Conservation (phyloP, 2,888 invertebrate genomes). For the Artemia sinica region DNA sequence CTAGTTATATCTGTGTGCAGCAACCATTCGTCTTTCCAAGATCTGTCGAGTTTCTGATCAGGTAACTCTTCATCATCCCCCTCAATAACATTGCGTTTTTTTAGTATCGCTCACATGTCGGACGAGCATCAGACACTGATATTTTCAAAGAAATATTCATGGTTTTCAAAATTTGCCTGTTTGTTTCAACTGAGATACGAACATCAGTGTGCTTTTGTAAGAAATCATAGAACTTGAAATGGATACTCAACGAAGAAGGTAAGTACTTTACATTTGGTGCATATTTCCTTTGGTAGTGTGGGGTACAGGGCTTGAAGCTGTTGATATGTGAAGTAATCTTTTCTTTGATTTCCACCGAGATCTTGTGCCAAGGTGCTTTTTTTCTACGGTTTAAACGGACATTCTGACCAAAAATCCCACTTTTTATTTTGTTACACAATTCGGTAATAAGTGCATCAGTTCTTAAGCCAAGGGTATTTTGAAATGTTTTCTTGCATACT, state of each 20-base stretch:
- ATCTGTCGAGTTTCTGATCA: no score
- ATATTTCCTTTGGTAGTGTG: background rate
- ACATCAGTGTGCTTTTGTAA: background rate
- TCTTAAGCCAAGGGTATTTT: no score
- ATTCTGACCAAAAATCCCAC: constrained; percentile 1
- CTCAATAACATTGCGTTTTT: background rate
- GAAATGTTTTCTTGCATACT: no score
- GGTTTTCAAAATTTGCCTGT: background rate
- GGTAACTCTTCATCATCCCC: background rate
- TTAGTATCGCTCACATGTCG: background rate
- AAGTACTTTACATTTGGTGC: background rate
- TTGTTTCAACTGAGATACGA: background rate
- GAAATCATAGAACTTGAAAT: background rate
- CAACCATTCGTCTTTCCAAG: background rate
- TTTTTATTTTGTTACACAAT: background rate
- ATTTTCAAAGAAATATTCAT: background rate
- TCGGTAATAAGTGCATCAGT: no score
- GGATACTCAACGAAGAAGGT: background rate
- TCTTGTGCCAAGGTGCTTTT: background rate
- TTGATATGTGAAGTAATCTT: background rate
- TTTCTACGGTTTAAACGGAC: constrained; percentile 2
- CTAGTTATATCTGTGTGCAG: background rate
- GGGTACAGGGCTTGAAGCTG: background rate
- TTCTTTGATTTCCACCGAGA: background rate
- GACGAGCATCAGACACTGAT: background rate